Evolutionary conservation across 2,888 invertebrate species (phyloP), one percentile per base, ranked within the genome.

Genomic region (Trichogramma dendrolimi): DNA sequence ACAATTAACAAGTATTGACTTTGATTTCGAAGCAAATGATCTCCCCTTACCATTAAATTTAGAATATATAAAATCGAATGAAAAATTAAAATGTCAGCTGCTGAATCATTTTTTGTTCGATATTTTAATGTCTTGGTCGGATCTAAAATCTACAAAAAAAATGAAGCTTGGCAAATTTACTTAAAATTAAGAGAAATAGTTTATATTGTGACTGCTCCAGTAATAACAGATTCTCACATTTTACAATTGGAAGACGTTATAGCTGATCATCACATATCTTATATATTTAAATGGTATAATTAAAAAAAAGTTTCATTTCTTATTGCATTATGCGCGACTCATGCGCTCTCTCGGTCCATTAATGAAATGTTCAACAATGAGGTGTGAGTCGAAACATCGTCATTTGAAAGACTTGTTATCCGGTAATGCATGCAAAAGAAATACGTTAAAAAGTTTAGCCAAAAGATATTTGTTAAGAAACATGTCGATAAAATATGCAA

Each of bases 111-210:
- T 14, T 14, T 14, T 14, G 14, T 14, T 1, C 14, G 14, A 14
- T 14, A 14, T 14, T 14, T 14, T 14, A 14, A 14, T 14, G 14
- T 14, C 14, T 14, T 14, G 14, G 14, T 14, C 14, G 14, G 14
- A 14, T 14, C 14, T 14, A 2, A 14, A 14, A 2, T 14, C 14
- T 1, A 14, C 14, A 44, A 39, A 38, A 58, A 60, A 10, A 47
- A 65, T 63, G 51, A 64, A 54, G 48, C 60, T 14, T 67, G 68
- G 69, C n/a, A 54, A 46, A 44, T 69, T 6, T 64, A 65, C 51
- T 66, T 61, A 55, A 49, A 57, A 38, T 55, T 69, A 27, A 47
- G 60, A 59, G 57, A 67, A 59, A 65, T 69, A 27, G 14, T 67
- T 11, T 65, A 69, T 55, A 61, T 67, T 53, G 53, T 67, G 6